Percentiles rank a stretch among this genome's conserved stretches.
These are phyloP conservation scores for Cataglyphis altisquamis DNA, from an alignment of 2,888 invertebrate species.

Conservation along the genomic window DNA sequence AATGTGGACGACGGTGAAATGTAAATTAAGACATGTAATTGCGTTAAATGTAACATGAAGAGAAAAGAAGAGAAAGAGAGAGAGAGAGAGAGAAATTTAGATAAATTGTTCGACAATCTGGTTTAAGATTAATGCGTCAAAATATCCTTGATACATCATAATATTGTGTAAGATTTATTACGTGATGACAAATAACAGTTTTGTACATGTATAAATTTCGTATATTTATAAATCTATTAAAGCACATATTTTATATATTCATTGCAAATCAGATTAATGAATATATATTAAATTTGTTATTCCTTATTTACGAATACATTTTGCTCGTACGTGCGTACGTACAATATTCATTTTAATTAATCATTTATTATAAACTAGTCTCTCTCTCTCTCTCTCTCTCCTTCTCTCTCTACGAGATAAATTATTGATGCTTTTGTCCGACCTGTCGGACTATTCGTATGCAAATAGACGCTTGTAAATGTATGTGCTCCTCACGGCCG, in stretches of 20 bases:
- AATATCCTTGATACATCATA: background rate
- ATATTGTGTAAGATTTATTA: background rate
- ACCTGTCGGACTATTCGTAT: slow-evolving; percentile 31
- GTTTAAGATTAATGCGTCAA: background rate
- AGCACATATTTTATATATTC: background rate
- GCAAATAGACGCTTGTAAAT: slow-evolving; percentile 42
- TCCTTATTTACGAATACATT: background rate
- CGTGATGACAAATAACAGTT: too few relatives aligned
- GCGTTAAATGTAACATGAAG: background rate
- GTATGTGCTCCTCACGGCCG: slow-evolving; percentile 35
- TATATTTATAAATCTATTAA: background rate
- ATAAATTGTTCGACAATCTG: background rate
- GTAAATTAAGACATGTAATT: background rate
- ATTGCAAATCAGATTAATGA: background rate
- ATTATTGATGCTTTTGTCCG: slow-evolving; percentile 45
- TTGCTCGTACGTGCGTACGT: background rate
- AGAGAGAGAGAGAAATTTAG: background rate
- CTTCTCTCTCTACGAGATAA: slow-evolving; percentile 3
- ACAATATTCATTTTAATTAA: background rate
- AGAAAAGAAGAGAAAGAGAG: background rate
- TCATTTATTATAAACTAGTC: slow-evolving; percentile 6
- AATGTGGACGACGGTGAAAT: background rate
- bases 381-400: background rate
- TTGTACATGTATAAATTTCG: too few relatives aligned
- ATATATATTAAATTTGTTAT: background rate